phyloP scores from a whole-genome alignment of 2,113 vertebrate species.

The Python bivittatus region DNA sequence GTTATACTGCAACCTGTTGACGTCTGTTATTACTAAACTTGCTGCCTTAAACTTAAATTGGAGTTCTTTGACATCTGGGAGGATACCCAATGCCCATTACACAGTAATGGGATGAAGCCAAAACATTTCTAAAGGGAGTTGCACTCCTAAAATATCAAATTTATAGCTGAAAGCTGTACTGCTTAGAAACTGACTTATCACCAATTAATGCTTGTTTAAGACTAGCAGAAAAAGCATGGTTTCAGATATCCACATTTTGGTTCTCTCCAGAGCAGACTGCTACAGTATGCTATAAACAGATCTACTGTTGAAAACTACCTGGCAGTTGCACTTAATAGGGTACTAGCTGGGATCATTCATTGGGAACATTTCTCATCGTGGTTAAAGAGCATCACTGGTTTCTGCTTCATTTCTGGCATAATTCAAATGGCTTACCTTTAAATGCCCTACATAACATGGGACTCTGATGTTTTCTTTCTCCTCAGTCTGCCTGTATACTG shows the following conservation, averaged over 20 bases:
- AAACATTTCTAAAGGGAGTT: not conserved
- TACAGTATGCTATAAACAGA: not conserved
- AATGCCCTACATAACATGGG: not conserved
- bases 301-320: not conserved
- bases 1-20: too few relatives aligned
- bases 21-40: not conserved
- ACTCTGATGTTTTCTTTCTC: not conserved
- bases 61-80: not conserved
- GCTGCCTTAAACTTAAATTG: not conserved
- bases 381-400: not conserved
- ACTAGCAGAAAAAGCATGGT: not conserved
- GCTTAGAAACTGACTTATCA: not conserved
- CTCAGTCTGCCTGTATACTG: not conserved
- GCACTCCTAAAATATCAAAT: not conserved
- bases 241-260: not conserved
- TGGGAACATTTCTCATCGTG: not conserved
- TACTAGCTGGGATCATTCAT: not conserved
- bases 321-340: not conserved
- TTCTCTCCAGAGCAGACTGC: not conserved
- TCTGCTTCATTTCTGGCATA: not conserved
- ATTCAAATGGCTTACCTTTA: not conserved
- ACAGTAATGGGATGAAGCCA: not conserved
- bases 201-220: not conserved
- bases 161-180: not conserved
- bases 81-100: not conserved